Evolutionary conservation across 2,888 invertebrate genomes (phyloP), one percentile per base, ranked within the genome.

Genomic region (Acleris literana): DNA sequence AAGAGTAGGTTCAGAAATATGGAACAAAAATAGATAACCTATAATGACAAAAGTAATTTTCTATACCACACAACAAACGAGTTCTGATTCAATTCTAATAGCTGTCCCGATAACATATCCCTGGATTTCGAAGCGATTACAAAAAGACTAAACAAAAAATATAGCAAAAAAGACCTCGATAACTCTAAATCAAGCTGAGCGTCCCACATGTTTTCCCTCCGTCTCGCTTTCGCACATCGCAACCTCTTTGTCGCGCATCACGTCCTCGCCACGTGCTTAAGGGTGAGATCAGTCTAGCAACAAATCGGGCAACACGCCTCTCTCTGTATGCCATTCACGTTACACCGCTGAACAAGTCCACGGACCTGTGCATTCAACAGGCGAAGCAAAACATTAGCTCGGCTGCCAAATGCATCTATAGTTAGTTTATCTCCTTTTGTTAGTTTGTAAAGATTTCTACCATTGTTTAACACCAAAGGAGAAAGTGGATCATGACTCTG

Each of bases 151-250:
- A 62, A 66, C 39, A 61, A 63, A 53, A 63, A 63, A 44, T 46
- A 60, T 46, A 55, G 33, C 43, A 61, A 64, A 64, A n/a, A 59
- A 68, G 44, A 43, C 49, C 68, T 64, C 64, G 53, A 54, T 52
- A 57, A 49, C 57, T 56, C 58, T 59, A 59, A 62, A 66, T 59
- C 58, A 66, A 61, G 61, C 66, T 52, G 55, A 33, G 61, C 75
- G 75, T 70, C 74, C 77, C 79, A 80, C 78, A 80, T 85, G 84
- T 85, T 85, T 85, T 85, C 84, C 73, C 67, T 74, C 68, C 74
- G 55, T 82, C 82, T 66, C 78, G 18, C 54, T 83, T 75, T 71
- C 68, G 70, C 78, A n/a, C 61, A 64, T 71, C 51, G 49, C 39
- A 9, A 54, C 55, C 64, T 83, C 79, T 73, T 77, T 66, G 56